Conservation (phyloP, 2,113 vertebrate genomes). For the Phalacrocorax carbo region DNA sequence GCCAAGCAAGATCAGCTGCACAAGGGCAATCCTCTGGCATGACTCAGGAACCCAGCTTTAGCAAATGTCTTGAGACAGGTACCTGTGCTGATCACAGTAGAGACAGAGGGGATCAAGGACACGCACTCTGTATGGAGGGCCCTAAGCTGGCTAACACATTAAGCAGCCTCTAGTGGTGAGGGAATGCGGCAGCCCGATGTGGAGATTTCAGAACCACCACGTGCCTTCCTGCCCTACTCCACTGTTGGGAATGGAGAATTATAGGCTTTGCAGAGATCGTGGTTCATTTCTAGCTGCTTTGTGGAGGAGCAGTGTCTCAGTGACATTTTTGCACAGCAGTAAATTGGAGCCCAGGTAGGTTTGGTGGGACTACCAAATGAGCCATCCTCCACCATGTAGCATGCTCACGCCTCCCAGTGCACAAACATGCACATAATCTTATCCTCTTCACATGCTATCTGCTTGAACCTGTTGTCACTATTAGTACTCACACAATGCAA, state of each 20-base stretch:
- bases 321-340: not conserved
- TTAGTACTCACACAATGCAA: not conserved
- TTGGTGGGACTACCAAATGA: not conserved
- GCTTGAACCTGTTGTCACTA: too few relatives aligned
- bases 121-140: fast-evolving
- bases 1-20: not conserved
- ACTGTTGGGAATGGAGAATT: not conserved
- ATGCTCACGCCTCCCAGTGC: fast-evolving
- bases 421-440: fast-evolving
- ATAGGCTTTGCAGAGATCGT: not conserved
- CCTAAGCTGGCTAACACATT: not conserved
- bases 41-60: not conserved
- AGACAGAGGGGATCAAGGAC: not conserved
- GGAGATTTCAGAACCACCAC: not conserved
- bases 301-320: not conserved
- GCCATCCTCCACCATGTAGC: fast-evolving
- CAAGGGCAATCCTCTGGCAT: not conserved
- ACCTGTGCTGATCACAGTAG: not conserved
- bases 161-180: not conserved
- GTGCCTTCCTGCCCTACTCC: not conserved
- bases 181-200: fast-evolving
- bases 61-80: not conserved
- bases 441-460: not conserved
- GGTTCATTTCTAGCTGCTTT: not conserved
- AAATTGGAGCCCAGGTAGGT: not conserved